Conservation (phyloP, 2,797 vertebrate species). For the Danionella dracula region DNA sequence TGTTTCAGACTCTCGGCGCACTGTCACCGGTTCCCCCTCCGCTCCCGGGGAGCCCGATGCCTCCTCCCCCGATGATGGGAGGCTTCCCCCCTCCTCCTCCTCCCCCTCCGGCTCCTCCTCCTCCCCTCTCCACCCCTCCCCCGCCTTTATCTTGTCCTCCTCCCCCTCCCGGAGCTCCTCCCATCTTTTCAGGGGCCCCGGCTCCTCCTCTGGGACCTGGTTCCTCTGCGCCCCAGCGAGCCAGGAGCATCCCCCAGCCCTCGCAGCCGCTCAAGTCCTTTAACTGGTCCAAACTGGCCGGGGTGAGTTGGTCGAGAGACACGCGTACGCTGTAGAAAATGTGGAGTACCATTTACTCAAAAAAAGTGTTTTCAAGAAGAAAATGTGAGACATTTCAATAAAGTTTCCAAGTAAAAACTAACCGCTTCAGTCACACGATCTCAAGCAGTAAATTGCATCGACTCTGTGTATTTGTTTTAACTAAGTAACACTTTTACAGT, state of each 20-base stretch:
- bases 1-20: slow-evolving; percentile 65
- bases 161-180: slow-evolving; percentile 76
- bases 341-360: too few species aligned
- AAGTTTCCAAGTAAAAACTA: too few species aligned
- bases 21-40: slow-evolving; percentile 71
- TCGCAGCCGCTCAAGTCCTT: slow-evolving; percentile 96
- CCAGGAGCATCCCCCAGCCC: slow-evolving; percentile 87
- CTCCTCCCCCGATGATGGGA: slow-evolving; percentile 53
- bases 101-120: background rate
- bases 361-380: too few species aligned
- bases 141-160: slow-evolving; percentile 69
- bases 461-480: too few species aligned
- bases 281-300: slow-evolving; percentile 94
- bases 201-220: slow-evolving; percentile 72
- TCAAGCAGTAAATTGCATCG: too few species aligned
- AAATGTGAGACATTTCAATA: too few species aligned
- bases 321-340: too few species aligned
- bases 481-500: too few species aligned
- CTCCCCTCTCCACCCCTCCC: slow-evolving; percentile 75
- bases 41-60: slow-evolving; percentile 76
- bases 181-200: slow-evolving; percentile 75
- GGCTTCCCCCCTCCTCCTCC: background rate
- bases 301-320: slow-evolving; percentile 69
- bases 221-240: slow-evolving; percentile 65
- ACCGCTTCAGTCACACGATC: too few species aligned